phyloP scores from a whole-genome alignment of 2,113 vertebrate genomes.

The Odontophorus gujanensis region DNA sequence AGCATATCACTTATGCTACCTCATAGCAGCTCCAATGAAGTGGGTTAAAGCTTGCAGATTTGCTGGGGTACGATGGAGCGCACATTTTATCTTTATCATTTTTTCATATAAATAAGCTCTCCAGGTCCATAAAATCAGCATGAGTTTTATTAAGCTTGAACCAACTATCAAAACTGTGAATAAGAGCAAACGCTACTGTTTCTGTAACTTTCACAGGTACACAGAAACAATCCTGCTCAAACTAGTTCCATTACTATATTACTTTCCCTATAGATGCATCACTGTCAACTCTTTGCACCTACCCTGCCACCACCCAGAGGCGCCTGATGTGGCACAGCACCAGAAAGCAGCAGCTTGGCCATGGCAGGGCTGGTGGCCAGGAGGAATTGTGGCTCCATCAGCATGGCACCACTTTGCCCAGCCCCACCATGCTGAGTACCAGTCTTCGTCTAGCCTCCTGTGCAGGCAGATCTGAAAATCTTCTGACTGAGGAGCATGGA shows the following conservation, averaged over 20 bases:
- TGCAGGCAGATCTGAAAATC: background rate
- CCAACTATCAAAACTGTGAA: background rate
- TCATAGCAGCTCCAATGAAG: background rate
- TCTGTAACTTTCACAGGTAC: background rate
- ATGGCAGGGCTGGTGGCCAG: accelerated
- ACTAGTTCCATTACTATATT: too few species aligned
- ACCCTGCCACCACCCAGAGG: background rate
- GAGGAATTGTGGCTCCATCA: background rate
- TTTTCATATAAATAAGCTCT: background rate
- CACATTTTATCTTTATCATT: background rate
- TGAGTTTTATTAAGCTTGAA: background rate
- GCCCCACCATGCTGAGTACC: background rate
- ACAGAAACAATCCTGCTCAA: too few species aligned
- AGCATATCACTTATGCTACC: background rate
- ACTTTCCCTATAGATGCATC: too few species aligned
- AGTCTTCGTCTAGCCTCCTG: background rate
- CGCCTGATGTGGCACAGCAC: background rate
- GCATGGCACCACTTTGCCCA: accelerated
- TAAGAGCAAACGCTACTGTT: background rate
- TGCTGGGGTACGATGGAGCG: background rate
- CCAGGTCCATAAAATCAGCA: background rate
- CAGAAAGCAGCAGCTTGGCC: background rate
- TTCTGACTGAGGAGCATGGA: too few species aligned
- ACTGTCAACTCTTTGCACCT: background rate
- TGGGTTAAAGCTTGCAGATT: background rate